Evolutionary conservation across 2,888 invertebrate genomes (phyloP).

Genomic region (Drosophila suboccidentalis): DNA sequence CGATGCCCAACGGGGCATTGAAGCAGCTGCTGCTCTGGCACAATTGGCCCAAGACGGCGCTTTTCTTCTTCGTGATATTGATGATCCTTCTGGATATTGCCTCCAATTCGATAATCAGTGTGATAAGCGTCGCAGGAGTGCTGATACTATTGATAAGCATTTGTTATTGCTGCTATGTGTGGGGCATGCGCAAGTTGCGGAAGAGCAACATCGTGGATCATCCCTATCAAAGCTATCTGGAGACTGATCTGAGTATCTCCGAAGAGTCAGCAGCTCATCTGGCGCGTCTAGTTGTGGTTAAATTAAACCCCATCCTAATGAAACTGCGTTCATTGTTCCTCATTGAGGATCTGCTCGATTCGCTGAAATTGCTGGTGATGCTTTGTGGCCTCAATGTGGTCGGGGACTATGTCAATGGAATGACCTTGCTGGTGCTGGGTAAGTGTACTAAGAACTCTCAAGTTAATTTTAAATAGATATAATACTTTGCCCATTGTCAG

Average conservation of each 20-base stretch:
- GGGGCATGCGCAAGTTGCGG: constrained; percentile 40
- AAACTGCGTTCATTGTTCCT: constrained; percentile 35
- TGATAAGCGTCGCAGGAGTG: constrained; percentile 45
- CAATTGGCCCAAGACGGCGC: constrained; percentile 48
- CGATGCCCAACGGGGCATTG: constrained; percentile 17
- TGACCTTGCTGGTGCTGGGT: constrained; percentile 41
- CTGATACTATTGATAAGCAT: constrained; percentile 30
- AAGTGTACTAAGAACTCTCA: constrained; percentile 3
- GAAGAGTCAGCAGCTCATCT: constrained; percentile 31
- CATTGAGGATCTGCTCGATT: constrained; percentile 44
- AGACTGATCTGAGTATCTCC: constrained; percentile 41
- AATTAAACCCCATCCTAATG: constrained; percentile 33
- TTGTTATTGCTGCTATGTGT: constrained; percentile 43
- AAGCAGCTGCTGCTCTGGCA: constrained; percentile 47
- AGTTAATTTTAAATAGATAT: background rate
- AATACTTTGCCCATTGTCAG: constrained; percentile 8
- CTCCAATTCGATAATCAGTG: constrained; percentile 49
- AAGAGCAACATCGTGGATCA: constrained; percentile 39
- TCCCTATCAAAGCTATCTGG: constrained; percentile 42
- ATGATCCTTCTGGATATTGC: constrained; percentile 47
- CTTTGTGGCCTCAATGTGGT: constrained; percentile 42
- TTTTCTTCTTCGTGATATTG: constrained; percentile 38
- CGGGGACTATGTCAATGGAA: constrained; percentile 41
- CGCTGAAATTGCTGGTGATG: constrained; percentile 33
- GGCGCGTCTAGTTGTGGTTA: constrained; percentile 11